phyloP scores from a whole-genome alignment of 2,113 vertebrate species.

The Chloebia gouldiae region DNA sequence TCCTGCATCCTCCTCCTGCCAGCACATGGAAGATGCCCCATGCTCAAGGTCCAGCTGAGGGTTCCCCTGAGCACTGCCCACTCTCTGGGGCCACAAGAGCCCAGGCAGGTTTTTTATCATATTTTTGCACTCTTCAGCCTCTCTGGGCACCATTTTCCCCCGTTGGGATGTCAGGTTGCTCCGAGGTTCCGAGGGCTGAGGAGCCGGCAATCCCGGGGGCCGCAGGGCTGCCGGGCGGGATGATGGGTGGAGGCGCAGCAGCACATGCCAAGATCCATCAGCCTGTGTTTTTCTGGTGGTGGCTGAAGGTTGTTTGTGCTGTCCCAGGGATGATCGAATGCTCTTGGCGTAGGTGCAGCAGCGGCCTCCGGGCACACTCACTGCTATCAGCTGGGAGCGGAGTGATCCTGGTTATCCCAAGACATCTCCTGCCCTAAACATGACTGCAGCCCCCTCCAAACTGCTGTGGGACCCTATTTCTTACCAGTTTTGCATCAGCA shows the following conservation, averaged over 20 bases:
- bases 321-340: constrained; percentile 19
- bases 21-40: accelerated
- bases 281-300: constrained; percentile 26
- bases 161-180: background rate
- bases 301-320: constrained; percentile 42
- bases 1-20: background rate
- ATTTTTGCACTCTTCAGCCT: background rate
- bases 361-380: accelerated
- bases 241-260: constrained; percentile 15
- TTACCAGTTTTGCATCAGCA: background rate
- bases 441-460: accelerated
- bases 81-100: accelerated
- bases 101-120: accelerated
- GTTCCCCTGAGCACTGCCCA: accelerated
- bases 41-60: accelerated
- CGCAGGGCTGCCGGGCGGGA: background rate
- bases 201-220: background rate
- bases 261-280: constrained; percentile 35
- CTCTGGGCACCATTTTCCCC: accelerated
- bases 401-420: accelerated
- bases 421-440: background rate
- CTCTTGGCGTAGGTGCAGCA: background rate
- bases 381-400: accelerated
- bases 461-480: background rate
- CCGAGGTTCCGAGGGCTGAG: background rate